Base-by-base conservation (phyloP, 2,888 invertebrate genomes). In the Monoplex corrugatus region DNA sequence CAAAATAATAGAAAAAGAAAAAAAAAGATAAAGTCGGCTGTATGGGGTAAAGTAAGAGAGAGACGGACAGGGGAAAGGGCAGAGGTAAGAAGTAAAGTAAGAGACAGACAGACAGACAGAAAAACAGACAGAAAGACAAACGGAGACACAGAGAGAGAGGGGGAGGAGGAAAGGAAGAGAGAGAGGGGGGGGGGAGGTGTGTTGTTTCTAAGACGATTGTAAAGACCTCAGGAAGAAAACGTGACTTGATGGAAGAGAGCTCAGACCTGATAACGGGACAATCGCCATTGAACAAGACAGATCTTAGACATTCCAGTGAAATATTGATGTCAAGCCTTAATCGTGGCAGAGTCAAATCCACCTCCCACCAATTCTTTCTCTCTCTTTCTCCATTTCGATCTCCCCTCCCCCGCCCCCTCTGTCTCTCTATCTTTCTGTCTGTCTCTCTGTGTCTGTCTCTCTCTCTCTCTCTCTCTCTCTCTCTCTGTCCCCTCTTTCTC, bases 11-110 rank as follows among this genome's bases (percentile, higher is more conserved):
- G 35, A 38, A 43, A 89, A 72, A 89, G 72, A 68, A 44, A 87
- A 84, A 87, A 87, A 87, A 3, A 87, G 87, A 89, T 72, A 87
- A 50, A 89, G 87, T 57, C 85, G 85, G 87, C 83, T 80, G 84
- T 32, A 75, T 50, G 75, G 89, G 84, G 84, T 75, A 87, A 84
- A 84, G 50, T 63, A 44, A 50, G 38, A 72, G 28, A 63, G 50
- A 43, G 75, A 32, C 57, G 50, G 44, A 84, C 45, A 40, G 35
- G 44, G 43, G 38, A 68, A 23, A 82, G 35, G 68, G 68, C 80
- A 23, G 44, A 68, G 84, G 50, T 75, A 83, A 88, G 68, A 87
- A 44, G 84, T 35, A 89, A 78, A 89, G 63, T 85, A 32, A 75
- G 84, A 83, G 83, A 88, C n/a, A 88, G 43, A 88, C 40, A 63